Conservation (phyloP, 2,113 vertebrate species). For the Choloepus hoffmanni region DNA sequence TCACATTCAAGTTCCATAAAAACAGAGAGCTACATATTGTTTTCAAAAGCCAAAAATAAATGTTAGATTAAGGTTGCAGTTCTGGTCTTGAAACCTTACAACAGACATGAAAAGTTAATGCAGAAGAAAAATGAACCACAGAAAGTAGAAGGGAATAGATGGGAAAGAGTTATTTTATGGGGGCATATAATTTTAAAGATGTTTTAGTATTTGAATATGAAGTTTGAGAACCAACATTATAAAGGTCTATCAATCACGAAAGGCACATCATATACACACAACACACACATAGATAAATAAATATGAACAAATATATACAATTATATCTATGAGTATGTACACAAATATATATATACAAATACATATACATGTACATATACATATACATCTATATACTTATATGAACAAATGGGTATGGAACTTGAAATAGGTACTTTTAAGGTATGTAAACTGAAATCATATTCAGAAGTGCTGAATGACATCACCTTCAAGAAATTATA, state of each 20-base stretch:
- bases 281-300: neutral
- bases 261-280: neutral
- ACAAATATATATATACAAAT: no score
- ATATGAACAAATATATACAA: neutral
- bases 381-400: neutral
- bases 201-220: neutral
- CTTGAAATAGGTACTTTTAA: neutral
- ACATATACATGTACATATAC: no score
- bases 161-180: neutral
- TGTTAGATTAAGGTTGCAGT: neutral
- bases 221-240: neutral
- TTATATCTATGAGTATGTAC: no score
- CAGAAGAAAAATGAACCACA: neutral
- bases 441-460: neutral
- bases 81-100: neutral
- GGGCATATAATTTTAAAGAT: neutral
- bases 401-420: neutral
- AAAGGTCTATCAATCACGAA: neutral
- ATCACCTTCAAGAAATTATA: constrained; percentile 12
- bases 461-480: neutral
- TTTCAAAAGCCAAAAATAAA: constrained; percentile 21
- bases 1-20: constrained; percentile 1
- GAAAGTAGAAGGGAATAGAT: neutral
- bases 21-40: neutral
- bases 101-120: neutral